Evolutionary conservation across 2,113 vertebrate genomes (phyloP).

Genomic region (Apteryx mantelli): DNA sequence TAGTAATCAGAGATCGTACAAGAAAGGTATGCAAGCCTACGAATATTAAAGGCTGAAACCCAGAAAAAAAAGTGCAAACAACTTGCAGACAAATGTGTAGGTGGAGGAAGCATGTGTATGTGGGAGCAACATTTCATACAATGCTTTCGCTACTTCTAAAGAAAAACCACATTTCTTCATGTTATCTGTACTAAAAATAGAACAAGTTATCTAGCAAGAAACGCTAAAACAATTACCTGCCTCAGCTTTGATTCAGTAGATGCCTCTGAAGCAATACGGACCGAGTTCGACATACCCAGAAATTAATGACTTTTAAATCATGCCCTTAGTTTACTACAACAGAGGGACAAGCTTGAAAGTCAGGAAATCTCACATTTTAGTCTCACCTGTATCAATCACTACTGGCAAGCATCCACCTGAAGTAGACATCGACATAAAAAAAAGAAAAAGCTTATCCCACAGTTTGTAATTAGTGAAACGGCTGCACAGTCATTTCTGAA

Average conservation of each 20-base stretch:
- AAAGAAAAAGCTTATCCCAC: not conserved
- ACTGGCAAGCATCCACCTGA: not conserved
- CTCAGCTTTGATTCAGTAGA: not conserved
- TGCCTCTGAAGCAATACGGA: not conserved
- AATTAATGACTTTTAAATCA: not conserved
- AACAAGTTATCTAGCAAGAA: not conserved
- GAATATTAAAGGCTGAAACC: not conserved
- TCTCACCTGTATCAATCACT: not conserved
- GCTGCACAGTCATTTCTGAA: not conserved
- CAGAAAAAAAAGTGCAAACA: not conserved
- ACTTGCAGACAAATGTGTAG: conserved; percentile 9
- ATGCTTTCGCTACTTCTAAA: conserved; percentile 24
- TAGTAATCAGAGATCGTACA: not conserved
- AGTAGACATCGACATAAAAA: not conserved
- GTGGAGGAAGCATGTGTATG: conserved; percentile 9
- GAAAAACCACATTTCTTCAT: conserved; percentile 59
- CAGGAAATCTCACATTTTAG: rapidly evolving
- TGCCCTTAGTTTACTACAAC: not conserved
- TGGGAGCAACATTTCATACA: conserved; percentile 5
- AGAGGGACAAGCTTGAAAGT: not conserved
- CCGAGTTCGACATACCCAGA: rapidly evolving
- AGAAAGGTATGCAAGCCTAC: not conserved
- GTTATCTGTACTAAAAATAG: conserved; percentile 32
- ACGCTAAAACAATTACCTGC: not conserved
- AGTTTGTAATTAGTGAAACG: not conserved